A percentile compares a stretch with the other conserved stretches of the same genome.
Evolutionary conservation across 2,888 invertebrate genomes (phyloP).

Genomic region (Nyleta sp.): DNA sequence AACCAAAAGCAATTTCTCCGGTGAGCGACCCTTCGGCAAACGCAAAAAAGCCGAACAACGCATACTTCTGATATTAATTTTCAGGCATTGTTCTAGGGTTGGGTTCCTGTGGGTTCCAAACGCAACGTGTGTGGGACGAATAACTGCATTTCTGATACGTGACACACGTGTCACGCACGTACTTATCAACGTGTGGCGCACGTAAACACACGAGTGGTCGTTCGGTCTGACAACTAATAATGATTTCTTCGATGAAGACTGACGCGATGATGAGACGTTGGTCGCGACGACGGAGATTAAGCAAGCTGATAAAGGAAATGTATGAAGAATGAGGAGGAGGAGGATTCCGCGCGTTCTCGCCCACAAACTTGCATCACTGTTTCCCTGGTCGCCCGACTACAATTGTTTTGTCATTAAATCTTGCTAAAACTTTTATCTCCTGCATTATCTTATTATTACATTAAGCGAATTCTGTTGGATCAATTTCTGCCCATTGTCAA

Average conservation of each 20-base stretch:
- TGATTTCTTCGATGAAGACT: conserved; percentile 60
- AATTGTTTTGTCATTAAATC: conserved; percentile 29
- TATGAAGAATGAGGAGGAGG: conserved; percentile 66
- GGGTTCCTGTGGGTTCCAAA: conserved; percentile 62
- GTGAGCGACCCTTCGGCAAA: conserved; percentile 4
- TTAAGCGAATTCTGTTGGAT: conserved; percentile 52
- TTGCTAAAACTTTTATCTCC: conserved; percentile 18
- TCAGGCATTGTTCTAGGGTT: conserved; percentile 69
- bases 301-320: conserved; percentile 58
- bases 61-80: conserved; percentile 50
- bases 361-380: conserved; percentile 49
- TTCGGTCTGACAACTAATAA: conserved; percentile 62
- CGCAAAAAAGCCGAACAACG: neutral
- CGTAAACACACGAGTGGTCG: conserved; percentile 46
- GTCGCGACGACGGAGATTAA: conserved; percentile 48
- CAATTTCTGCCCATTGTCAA: too few species aligned
- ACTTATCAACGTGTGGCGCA: conserved; percentile 43
- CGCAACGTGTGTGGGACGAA: conserved; percentile 72
- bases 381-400: conserved; percentile 17
- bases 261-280: conserved; percentile 54
- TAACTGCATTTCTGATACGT: conserved; percentile 78
- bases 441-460: conserved; percentile 61
- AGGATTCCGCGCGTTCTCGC: conserved; percentile 45
- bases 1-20: conserved; percentile 43
- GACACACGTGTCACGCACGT: conserved; percentile 70